Evolutionary conservation across 2,797 vertebrate genomes (phyloP).

Genomic region (Sebastes glaucus): DNA sequence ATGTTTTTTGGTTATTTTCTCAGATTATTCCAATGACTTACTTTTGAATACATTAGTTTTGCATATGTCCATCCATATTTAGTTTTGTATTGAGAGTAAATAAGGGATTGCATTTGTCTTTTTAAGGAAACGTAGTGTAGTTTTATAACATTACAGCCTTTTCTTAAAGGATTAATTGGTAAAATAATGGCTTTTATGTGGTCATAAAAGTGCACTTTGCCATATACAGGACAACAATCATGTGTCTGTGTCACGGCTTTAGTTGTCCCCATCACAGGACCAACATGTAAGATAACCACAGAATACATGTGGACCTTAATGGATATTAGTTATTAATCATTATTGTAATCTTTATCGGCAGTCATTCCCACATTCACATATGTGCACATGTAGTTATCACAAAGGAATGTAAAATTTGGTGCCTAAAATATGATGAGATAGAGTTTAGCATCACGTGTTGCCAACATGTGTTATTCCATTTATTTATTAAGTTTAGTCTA

Average conservation of each 20-base stretch:
- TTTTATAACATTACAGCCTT: not conserved
- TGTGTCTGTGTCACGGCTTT: not conserved
- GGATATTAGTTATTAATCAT: not conserved
- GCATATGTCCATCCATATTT: not conserved
- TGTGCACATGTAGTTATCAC: not conserved
- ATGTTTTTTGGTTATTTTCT: not conserved
- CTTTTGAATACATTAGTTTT: not conserved
- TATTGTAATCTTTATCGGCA: not conserved
- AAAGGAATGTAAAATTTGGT: accelerated
- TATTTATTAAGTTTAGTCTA: not conserved
- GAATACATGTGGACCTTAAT: not conserved
- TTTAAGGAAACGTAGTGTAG: not conserved
- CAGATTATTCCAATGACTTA: no score
- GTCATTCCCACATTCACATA: not conserved
- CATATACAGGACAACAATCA: not conserved
- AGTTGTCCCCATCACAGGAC: not conserved
- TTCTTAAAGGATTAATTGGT: not conserved
- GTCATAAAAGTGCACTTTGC: not conserved
- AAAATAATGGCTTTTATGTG: no score
- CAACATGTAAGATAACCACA: not conserved
- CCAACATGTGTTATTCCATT: not conserved
- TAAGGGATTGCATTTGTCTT: not conserved
- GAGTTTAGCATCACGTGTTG: not conserved
- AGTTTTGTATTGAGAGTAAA: not conserved
- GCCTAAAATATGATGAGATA: not conserved